phyloP scores from a whole-genome alignment of 2,888 invertebrate genomes.

The Netelia inedita region DNA sequence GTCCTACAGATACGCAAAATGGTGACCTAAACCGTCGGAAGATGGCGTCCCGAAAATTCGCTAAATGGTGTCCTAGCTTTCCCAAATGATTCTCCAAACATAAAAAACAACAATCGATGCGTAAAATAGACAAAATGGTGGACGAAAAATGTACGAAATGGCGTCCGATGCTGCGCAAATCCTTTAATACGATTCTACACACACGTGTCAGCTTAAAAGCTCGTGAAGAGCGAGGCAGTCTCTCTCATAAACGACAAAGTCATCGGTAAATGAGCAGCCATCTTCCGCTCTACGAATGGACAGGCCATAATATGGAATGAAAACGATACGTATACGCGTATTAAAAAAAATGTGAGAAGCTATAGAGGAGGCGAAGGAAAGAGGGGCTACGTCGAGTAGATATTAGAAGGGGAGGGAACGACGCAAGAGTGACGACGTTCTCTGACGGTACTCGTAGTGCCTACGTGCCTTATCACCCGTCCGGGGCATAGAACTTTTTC shows the following conservation, averaged over 20 bases:
- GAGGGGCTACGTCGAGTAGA: background rate
- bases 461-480: constrained; percentile 45
- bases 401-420: constrained; percentile 12
- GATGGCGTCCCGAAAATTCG: background rate
- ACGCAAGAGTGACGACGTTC: background rate
- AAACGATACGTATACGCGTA: background rate
- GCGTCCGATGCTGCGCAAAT: background rate
- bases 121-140: background rate
- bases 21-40: background rate
- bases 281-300: background rate
- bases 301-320: background rate
- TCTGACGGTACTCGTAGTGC: constrained; percentile 7
- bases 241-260: constrained; percentile 18
- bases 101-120: background rate
- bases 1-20: background rate
- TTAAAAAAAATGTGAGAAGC: background rate
- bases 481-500: constrained; percentile 36
- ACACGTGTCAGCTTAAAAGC: constrained; percentile 1
- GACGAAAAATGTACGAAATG: constrained; percentile 3
- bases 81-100: background rate
- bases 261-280: constrained; percentile 27
- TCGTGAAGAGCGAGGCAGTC: background rate
- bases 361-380: background rate
- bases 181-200: background rate
- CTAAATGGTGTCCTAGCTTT: background rate